Evolutionary conservation across 2,888 invertebrate species (phyloP).

Genomic region (Cryptocephalus moraei): DNA sequence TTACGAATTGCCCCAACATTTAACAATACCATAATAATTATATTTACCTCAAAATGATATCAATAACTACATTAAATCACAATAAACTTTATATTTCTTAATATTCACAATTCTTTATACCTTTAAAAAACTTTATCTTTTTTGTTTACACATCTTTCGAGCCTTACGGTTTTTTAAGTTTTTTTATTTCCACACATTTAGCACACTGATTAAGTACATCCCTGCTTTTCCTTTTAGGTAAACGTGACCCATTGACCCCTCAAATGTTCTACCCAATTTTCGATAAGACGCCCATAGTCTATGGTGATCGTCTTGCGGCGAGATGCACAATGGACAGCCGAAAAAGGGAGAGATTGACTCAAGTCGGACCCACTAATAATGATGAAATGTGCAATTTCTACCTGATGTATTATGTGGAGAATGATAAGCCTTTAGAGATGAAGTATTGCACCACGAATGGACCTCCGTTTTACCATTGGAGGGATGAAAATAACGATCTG

Average conservation of each 20-base stretch:
- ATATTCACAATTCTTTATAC: no score
- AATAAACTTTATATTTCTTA: no score
- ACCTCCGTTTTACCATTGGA: slow-evolving; percentile 81
- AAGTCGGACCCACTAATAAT: slow-evolving; percentile 51
- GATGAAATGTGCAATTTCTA: slow-evolving; percentile 97
- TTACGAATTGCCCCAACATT: no score
- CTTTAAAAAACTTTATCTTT: no score
- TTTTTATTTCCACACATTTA: no score
- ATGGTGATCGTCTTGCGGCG: slow-evolving; percentile 75
- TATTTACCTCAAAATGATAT: no score
- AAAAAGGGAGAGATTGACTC: slow-evolving; percentile 19
- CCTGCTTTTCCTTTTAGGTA: slow-evolving; percentile 45
- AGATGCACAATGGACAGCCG: slow-evolving; percentile 72
- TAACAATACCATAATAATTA: no score
- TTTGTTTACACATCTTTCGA: no score
- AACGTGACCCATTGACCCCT: slow-evolving; percentile 75
- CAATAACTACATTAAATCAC: no score
- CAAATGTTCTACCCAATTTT: slow-evolving; percentile 90
- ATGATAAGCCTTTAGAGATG: slow-evolving; percentile 59
- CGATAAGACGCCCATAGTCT: slow-evolving; percentile 49
- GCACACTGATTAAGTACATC: no score
- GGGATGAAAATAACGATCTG: slow-evolving; percentile 46
- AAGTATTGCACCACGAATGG: slow-evolving; percentile 79
- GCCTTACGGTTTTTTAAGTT: no score
- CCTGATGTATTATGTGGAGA: slow-evolving; percentile 83